Evolutionary conservation across 53 echinoderm and acorn worm species (phyloP), one percentile per base, ranked within the genome.

Genomic region (Stichopus horrens): DNA sequence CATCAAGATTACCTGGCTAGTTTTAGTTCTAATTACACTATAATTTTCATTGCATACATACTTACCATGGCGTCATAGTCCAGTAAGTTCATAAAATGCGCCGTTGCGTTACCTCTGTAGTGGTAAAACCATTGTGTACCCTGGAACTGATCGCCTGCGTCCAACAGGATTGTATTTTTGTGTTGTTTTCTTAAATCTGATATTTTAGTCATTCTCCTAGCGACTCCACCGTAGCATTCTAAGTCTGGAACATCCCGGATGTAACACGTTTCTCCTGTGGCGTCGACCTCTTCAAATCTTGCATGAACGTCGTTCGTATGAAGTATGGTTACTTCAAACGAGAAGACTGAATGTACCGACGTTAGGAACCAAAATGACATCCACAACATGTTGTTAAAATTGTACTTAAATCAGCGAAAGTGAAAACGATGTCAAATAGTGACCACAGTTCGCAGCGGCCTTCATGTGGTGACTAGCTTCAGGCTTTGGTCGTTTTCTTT

Each of bases 11-110:
- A 37, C 37, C 37, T 37, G 37, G 37, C 37, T 0, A 1, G 37
- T 37, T 37, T 37, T 0, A 37, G 37, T 37, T 37, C 37, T 37
- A 37, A 37, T 37, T 37, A 37, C 37, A 37, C 37, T 2, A 37
- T 37, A 37, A 1, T 37, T 37, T 37, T 37, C 37, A 37, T 37
- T 37, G 37, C 4, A 9, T 59, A 59, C 59, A 59, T 22, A 73
- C 93, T 91, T 21, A 96, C 96, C 96, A 96, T 96, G 18, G 91
- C 94, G 75, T 94, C 93, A 22, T 96, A 96, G 51, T 89, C 94
- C 6, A 94, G 68, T 21, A 55, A 66, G 77, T 96, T 94, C 96
- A 96, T 96, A 80, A 96, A 96, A 81, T 96, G 88, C 4, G 96
- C 90, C 1, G 94, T 81, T 0, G 93, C 94, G 9, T 76, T 37